These are phyloP conservation scores for Saturnia pavonia DNA, from an alignment of 2,888 invertebrate genomes.

Conservation along the genomic window DNA sequence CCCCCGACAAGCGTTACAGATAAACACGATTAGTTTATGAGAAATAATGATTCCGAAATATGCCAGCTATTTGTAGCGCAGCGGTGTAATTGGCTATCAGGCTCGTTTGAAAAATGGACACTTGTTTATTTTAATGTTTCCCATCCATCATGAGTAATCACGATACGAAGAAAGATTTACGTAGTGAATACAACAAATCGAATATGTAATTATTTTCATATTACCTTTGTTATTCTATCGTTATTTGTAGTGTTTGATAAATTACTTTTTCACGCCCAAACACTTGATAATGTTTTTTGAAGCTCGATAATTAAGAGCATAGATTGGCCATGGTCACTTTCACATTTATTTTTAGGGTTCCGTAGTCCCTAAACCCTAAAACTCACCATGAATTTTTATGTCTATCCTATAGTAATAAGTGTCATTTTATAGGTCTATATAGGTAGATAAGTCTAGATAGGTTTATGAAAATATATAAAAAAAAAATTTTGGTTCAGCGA, in stretches of 20 bases:
- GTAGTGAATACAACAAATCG: constrained; percentile 16
- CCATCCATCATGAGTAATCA: constrained; percentile 50
- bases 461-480: too few relatives aligned
- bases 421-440: too few relatives aligned
- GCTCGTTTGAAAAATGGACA: constrained; percentile 53
- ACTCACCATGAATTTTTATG: too few relatives aligned
- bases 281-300: not conserved
- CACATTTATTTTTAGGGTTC: too few relatives aligned
- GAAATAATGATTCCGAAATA: constrained; percentile 42
- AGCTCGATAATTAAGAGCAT: not conserved
- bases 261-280: not conserved
- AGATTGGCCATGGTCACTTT: not conserved
- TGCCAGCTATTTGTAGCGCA: constrained; percentile 47
- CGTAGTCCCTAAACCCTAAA: too few relatives aligned
- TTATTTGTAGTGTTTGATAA: constrained; percentile 18
- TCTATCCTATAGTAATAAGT: too few relatives aligned
- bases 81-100: constrained; percentile 50
- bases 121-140: constrained; percentile 55
- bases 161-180: constrained; percentile 38
- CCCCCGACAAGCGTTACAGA: constrained; percentile 22
- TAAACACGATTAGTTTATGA: constrained; percentile 35
- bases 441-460: too few relatives aligned
- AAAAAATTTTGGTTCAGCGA: too few relatives aligned
- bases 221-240: constrained; percentile 29
- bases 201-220: constrained; percentile 33